phyloP scores from a whole-genome alignment of 2,113 vertebrate genomes.

The Sinocyclocheilus anshuiensis region DNA sequence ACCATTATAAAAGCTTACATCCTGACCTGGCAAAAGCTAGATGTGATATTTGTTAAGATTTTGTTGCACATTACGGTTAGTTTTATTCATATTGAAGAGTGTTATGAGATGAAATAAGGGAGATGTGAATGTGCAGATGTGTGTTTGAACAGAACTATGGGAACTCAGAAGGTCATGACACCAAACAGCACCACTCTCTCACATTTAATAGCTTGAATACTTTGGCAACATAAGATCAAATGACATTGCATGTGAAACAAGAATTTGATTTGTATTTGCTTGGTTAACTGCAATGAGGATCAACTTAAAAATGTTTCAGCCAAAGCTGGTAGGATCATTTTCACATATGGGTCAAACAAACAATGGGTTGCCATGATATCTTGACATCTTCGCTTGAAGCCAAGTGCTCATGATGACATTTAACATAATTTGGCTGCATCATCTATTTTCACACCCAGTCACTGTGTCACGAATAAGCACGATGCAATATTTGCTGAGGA shows the following conservation, averaged over 20 bases:
- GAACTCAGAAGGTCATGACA: conserved; percentile 29
- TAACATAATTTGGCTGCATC: conserved; percentile 33
- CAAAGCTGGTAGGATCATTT: conserved; percentile 58
- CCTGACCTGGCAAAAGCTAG: neutral
- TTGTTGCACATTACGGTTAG: neutral
- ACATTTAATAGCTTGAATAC: conserved; percentile 40
- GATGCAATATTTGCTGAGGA: conserved; percentile 28
- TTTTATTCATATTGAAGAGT: neutral
- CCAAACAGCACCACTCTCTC: conserved; percentile 13
- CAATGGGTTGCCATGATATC: conserved; percentile 56
- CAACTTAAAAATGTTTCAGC: conserved; percentile 49
- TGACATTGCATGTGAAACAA: conserved; percentile 54
- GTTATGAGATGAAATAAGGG: conserved; percentile 14
- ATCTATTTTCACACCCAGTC: conserved; percentile 42
- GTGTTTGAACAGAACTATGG: conserved; percentile 9
- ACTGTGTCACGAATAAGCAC: conserved; percentile 39
- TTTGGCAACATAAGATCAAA: conserved; percentile 45
- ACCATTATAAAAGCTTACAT: conserved; percentile 23
- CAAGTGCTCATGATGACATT: conserved; percentile 39
- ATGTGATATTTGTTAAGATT: conserved; percentile 35
- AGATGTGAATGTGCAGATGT: conserved; percentile 27
- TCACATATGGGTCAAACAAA: conserved; percentile 62
- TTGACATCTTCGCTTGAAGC: conserved; percentile 40
- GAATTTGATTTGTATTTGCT: conserved; percentile 43
- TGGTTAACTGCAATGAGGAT: conserved; percentile 44